Evolutionary conservation across 2,797 vertebrate species (phyloP).

Genomic region (Megalops cyprinoides): DNA sequence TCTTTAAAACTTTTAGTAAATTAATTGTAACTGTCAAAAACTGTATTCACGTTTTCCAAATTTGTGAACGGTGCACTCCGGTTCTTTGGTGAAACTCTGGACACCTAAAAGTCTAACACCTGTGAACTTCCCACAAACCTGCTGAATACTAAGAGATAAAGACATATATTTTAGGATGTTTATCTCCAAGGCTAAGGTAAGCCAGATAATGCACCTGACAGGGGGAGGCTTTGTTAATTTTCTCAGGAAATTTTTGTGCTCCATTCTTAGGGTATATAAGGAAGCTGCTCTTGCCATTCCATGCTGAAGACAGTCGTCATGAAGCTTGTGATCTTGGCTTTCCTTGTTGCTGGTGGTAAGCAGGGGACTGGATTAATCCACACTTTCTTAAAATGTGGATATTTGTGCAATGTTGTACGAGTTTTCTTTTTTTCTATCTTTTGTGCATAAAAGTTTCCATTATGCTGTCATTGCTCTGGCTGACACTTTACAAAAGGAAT

Average conservation of each 20-base stretch:
- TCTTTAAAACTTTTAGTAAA: too few relatives aligned
- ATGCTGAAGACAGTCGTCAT: conserved; percentile 61
- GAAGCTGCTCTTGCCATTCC: background rate
- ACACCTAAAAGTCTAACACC: conserved; percentile 45
- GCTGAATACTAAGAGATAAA: conserved; percentile 47
- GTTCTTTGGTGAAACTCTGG: background rate
- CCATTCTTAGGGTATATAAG: conserved; percentile 58
- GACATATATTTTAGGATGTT: conserved; percentile 56
- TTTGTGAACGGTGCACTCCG: background rate
- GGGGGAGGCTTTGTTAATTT: background rate
- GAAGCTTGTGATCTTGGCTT: conserved; percentile 74
- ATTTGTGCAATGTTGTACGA: background rate
- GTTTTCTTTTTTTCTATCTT: too few relatives aligned
- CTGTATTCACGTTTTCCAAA: background rate
- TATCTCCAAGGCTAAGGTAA: conserved; percentile 48
- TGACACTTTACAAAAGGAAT: too few relatives aligned
- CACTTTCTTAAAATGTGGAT: background rate
- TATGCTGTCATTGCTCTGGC: too few relatives aligned
- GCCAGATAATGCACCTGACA: conserved; percentile 8
- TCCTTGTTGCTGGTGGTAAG: conserved; percentile 77
- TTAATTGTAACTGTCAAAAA: background rate
- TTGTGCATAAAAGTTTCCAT: too few relatives aligned
- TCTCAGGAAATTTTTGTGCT: background rate
- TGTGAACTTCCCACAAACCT: conserved; percentile 67
- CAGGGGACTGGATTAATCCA: background rate